Base-by-base conservation (phyloP, 2,113 vertebrate species). In the Corydoras maculifer region DNA sequence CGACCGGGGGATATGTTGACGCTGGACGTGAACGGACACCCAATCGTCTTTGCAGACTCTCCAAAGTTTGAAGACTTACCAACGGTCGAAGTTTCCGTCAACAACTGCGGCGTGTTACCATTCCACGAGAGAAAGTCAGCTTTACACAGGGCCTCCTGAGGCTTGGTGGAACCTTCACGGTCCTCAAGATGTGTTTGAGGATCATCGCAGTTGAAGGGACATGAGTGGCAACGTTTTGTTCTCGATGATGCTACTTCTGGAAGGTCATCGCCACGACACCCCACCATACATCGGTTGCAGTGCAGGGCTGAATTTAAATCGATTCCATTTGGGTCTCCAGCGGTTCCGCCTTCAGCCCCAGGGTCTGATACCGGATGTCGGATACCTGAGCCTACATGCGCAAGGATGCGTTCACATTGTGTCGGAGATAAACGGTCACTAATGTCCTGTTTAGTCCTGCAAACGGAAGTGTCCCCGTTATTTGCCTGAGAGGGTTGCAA, bases 21-120 rank as follows among this genome's bases (percentile, higher is more conserved):
- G 18, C 18, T 62, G n/a, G 69, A 51, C 1, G 50, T 18, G 43
- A 58, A 57, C 68, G 55, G 53, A 58, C 55, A 10, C 68, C 71
- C 65, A 29, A 76, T 68, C 49, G 83, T 74, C 61, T 18, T 74
- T 75, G 9, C 73, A 76, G 15, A 76, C 62, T 54, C 67, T 61
- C 13, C 74, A 73, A 77, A 58, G 62, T 81, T 79, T 11, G 79
- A 73, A 5, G 66, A 48, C n/a, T 25, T 30, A 61, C 64, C 71
- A 30, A 73, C 65, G 68, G 58, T 5, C 50, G 18, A 58, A 14
- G 29, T 55, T 78, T 77, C 58, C 61, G 43, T 64, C 51, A 12
- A 29, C 30, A 50, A 25, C 8, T 30, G 14, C 35, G 31, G 69
- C 29, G 58, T 63, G 75, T 57, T 61, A 7, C 58, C 74, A 15